Evolutionary conservation across 2,888 invertebrate genomes (phyloP).

Genomic region (Pristionchus japonicus): DNA sequence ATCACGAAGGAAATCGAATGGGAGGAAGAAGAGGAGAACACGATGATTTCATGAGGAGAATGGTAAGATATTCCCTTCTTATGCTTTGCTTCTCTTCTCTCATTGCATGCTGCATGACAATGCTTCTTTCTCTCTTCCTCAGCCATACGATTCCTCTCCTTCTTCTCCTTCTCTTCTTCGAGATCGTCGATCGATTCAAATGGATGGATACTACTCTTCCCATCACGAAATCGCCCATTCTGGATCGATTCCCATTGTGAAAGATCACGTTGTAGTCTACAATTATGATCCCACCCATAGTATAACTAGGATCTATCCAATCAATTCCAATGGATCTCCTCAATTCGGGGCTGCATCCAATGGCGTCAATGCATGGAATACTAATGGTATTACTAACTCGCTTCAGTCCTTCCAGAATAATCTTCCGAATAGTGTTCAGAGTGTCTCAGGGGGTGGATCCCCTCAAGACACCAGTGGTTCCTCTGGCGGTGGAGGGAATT

Average conservation of each 20-base stretch:
- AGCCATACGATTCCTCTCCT: not conserved
- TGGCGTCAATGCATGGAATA: conserved; percentile 2
- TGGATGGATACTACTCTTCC: conserved; percentile 3
- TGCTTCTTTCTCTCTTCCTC: not conserved
- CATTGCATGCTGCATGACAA: not conserved
- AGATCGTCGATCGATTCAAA: not conserved
- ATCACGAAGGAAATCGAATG: not conserved
- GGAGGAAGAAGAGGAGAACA: conserved; percentile 37
- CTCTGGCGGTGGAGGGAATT: not conserved
- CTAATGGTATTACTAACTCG: not conserved
- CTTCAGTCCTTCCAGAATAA: not conserved
- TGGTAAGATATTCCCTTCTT: not conserved
- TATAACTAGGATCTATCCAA: not conserved
- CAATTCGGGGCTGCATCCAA: not conserved
- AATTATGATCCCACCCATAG: not conserved
- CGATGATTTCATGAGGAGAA: conserved; percentile 43
- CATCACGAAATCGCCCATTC: not conserved
- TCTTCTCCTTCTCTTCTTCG: too few relatives aligned
- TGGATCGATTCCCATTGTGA: not conserved
- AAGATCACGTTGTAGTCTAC: not conserved
- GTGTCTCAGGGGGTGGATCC: not conserved
- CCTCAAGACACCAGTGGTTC: not conserved
- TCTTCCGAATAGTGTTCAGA: not conserved
- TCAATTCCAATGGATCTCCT: not conserved
- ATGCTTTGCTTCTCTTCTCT: not conserved